Percentiles rank a stretch among this genome's conserved stretches.
Conservation (phyloP, 2,113 vertebrate species). For the Tympanuchus pallidicinctus region DNA sequence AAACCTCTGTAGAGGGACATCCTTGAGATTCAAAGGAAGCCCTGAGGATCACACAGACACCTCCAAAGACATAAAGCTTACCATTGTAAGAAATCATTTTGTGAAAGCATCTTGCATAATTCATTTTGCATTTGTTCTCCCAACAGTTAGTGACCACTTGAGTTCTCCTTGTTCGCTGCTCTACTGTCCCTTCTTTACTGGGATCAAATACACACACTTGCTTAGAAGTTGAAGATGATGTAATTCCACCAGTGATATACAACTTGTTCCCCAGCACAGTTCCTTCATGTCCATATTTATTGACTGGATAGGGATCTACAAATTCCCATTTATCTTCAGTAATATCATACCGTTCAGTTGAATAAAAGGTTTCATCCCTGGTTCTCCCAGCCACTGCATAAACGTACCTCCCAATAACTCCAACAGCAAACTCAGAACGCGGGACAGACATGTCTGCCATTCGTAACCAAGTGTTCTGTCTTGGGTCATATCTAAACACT, state of each 20-base stretch:
- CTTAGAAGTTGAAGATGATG: constrained; percentile 98
- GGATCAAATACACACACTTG: constrained; percentile 98
- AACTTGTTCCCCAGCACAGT: constrained; percentile 94
- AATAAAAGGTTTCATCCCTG: constrained; percentile 97
- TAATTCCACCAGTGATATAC: constrained; percentile 98
- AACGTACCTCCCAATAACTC: constrained; percentile 95
- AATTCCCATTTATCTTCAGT: constrained; percentile 98
- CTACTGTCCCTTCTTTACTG: constrained; percentile 89
- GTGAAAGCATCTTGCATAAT: constrained; percentile 99
- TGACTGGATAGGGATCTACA: constrained; percentile 97
- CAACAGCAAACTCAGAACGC: constrained; percentile 97
- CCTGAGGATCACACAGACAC: constrained; percentile 96
- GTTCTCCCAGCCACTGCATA: constrained; percentile 97
- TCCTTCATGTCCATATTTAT: constrained; percentile 98
- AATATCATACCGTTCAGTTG: constrained; percentile 96
- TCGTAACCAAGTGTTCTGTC: constrained; percentile 96
- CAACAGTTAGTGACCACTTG: constrained; percentile 93
- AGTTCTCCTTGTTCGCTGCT: constrained; percentile 89
- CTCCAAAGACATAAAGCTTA: constrained; percentile 98
- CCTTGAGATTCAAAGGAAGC: constrained; percentile 99
- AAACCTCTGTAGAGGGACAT: constrained; percentile 97
- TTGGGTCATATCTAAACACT: constrained; percentile 96
- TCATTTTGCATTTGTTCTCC: constrained; percentile 99
- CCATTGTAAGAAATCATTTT: constrained; percentile 99
- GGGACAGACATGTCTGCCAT: constrained; percentile 99